A percentile compares a stretch with the other conserved stretches of the same genome.
Conservation (phyloP, 1,140 invertebrate species). For the Charaxes varanes region DNA sequence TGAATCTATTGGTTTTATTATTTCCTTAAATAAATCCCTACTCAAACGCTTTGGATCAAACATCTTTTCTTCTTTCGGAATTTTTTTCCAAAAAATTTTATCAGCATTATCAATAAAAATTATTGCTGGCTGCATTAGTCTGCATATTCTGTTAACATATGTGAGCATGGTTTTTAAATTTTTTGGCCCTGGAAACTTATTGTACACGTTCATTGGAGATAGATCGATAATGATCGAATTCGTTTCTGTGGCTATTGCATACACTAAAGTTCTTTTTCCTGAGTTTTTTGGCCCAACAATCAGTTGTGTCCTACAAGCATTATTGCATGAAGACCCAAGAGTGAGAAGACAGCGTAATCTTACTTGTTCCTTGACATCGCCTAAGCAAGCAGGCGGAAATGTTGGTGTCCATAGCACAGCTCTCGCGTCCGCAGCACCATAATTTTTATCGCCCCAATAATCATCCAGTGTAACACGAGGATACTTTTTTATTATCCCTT, state of each 20-base stretch:
- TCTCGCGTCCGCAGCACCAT: constrained; percentile 51
- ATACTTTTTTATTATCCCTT: constrained; percentile 55
- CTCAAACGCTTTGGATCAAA: constrained; percentile 78
- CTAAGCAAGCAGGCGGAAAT: constrained; percentile 49
- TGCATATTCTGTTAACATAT: constrained; percentile 70
- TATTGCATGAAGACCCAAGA: constrained; percentile 42
- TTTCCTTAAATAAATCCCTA: constrained; percentile 79
- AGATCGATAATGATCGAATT: constrained; percentile 59
- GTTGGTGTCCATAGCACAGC: constrained; percentile 51
- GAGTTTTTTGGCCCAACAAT: constrained; percentile 50
- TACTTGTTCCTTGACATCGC: constrained; percentile 57
- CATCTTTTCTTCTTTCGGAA: constrained; percentile 73
- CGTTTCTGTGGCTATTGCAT: constrained; percentile 60
- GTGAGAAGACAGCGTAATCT: constrained; percentile 49
- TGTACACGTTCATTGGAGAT: constrained; percentile 51
- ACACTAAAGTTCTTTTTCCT: constrained; percentile 55
- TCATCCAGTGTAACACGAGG: constrained; percentile 45
- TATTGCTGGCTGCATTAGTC: constrained; percentile 85
- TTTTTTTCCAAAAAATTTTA: constrained; percentile 88
- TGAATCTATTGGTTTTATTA: constrained; percentile 77
- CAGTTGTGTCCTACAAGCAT: constrained; percentile 38
- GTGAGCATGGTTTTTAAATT: constrained; percentile 57
- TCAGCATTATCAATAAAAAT: constrained; percentile 89
- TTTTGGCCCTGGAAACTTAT: constrained; percentile 56
- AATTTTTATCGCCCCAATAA: constrained; percentile 58